A percentile compares a stretch with the other conserved stretches of the same genome.
phyloP scores from a whole-genome alignment of 2,888 invertebrate species.

The Plebejus melissa region DNA sequence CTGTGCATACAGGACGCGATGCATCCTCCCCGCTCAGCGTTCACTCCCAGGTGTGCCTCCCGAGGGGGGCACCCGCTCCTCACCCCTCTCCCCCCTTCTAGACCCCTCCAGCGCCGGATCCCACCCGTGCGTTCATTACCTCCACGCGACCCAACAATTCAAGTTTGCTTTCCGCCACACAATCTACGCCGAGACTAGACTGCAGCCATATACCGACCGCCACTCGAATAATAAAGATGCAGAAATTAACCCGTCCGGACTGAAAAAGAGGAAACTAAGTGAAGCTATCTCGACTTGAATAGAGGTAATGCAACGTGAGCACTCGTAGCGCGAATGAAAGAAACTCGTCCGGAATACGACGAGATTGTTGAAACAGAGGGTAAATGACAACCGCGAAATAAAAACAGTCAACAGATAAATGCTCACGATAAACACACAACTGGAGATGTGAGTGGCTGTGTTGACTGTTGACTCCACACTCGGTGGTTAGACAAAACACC shows the following conservation, averaged over 20 bases:
- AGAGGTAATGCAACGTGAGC: constrained; percentile 70
- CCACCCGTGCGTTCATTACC: constrained; percentile 77
- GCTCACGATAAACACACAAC: constrained; percentile 74
- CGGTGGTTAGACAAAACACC: constrained; percentile 32
- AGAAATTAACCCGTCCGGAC: constrained; percentile 74
- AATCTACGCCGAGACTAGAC: constrained; percentile 73
- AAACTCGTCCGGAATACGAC: constrained; percentile 65
- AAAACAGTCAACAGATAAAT: constrained; percentile 80
- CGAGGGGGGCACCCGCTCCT: constrained; percentile 43
- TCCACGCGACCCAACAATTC: constrained; percentile 76
- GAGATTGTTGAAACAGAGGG: constrained; percentile 73
- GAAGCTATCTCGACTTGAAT: constrained; percentile 76
- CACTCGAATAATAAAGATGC: constrained; percentile 79
- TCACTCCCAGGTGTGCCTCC: constrained; percentile 42
- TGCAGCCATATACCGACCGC: constrained; percentile 63
- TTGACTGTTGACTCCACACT: constrained; percentile 44
- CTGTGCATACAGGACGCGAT: constrained; percentile 76
- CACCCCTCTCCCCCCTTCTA: constrained; percentile 56
- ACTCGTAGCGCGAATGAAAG: constrained; percentile 73
- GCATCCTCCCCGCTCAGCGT: constrained; percentile 49
- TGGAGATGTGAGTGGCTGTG: constrained; percentile 60
- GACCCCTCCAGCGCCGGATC: constrained; percentile 71
- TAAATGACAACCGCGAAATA: constrained; percentile 76
- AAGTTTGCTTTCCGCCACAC: constrained; percentile 77
- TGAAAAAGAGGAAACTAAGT: constrained; percentile 77